phyloP scores from a whole-genome alignment of 2,113 vertebrate genomes.

The Anser cygnoides region DNA sequence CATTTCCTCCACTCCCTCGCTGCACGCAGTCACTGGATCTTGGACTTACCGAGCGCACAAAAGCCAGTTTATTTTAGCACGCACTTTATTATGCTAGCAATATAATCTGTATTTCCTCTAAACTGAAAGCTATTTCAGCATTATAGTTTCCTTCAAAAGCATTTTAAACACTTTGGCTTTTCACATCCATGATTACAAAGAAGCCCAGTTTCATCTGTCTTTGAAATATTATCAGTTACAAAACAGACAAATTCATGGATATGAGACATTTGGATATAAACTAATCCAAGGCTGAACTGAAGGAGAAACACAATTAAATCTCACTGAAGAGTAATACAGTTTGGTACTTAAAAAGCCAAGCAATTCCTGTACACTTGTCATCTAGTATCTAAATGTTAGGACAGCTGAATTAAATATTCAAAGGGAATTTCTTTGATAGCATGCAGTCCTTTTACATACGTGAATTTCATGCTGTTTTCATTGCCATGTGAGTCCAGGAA shows the following conservation, averaged over 20 bases:
- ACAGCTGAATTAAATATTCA: constrained; percentile 1
- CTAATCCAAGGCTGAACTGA: background rate
- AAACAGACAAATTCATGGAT: background rate
- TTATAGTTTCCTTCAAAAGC: background rate
- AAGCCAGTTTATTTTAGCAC: background rate
- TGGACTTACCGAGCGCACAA: background rate
- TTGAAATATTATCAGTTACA: background rate
- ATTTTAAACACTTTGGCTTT: background rate
- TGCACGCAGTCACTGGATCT: background rate
- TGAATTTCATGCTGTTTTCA: background rate
- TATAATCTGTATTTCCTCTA: background rate
- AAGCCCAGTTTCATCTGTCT: background rate
- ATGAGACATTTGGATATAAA: background rate
- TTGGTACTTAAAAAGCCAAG: background rate
- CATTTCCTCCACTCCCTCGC: constrained; percentile 3
- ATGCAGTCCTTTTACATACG: background rate
- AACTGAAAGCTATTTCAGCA: background rate
- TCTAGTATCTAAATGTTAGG: background rate
- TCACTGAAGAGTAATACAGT: background rate
- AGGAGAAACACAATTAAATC: background rate
- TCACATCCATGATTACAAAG: background rate
- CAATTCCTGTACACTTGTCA: background rate
- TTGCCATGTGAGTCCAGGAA: background rate
- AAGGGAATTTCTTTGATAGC: background rate
- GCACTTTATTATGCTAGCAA: background rate